Base-by-base conservation (phyloP, 2,797 vertebrate genomes). In the Mareca strepera region DNA sequence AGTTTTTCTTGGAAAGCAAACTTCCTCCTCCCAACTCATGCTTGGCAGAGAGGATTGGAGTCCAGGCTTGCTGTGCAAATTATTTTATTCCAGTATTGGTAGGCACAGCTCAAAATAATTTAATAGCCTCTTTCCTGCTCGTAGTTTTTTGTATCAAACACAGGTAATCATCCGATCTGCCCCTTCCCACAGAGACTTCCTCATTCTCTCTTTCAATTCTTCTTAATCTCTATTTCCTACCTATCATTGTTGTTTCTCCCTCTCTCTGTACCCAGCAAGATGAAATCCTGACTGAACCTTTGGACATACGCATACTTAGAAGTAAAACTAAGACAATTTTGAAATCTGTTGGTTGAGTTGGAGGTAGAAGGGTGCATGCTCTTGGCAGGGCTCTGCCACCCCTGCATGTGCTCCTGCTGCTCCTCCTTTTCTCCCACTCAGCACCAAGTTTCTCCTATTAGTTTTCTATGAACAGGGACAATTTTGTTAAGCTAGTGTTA, bases 1-100 rank as follows among this genome's bases (percentile, higher is more conserved):
- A 97, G 93, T 94, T 96, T 95, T 95, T 96, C 96, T 97, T 97
- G 94, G 94, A 97, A 97, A 96, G 89, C 93, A 86, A 95, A 96
- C 93, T 96, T 97, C 90, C 64, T 89, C 20, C 80, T 96, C 84
- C 90, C 69, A 85, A 11, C 80, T 88, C 85, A 75, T 2, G 2
- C 75, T 96, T 97, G 96, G 94, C 95, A 96, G 80, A 67, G 39
- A 82, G 26, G 59, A 93, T 43, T 67, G 84, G 22, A 2, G 92
- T 79, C 75, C 88, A 79, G 59, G 53, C 62, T 93, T 81, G 48
- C 83, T 86, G 17, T 76, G 63, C 46, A 69, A 66, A 37, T 80
- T 52, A 55, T 93, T 94, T 92, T n/a, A 7, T 94, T 92, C 84
- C 78, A 76, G 63, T 48, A 76, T 66, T 66, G 75, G 93, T 87